Evolutionary conservation across 2,888 invertebrate genomes (phyloP).

Genomic region (Deilephila porcellus): DNA sequence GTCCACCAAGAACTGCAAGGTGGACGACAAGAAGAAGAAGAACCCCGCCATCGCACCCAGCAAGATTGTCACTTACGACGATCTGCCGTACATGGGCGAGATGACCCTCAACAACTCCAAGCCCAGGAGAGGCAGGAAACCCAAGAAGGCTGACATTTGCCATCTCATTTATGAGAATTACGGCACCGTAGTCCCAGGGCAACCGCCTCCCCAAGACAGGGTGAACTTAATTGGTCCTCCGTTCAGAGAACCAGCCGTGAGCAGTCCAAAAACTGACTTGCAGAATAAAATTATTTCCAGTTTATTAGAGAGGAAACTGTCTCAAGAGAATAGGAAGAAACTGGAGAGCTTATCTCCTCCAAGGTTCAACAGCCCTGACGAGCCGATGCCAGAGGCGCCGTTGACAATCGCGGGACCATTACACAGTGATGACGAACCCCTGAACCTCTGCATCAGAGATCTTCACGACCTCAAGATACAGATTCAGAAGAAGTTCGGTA

Average conservation of each 20-base stretch:
- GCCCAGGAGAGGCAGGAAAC: slow-evolving; percentile 93
- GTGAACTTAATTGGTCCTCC: slow-evolving; percentile 56
- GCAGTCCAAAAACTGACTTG: slow-evolving; percentile 85
- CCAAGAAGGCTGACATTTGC: slow-evolving; percentile 96
- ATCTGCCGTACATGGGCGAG: slow-evolving; percentile 96
- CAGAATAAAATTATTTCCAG: slow-evolving; percentile 89
- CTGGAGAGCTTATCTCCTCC: slow-evolving; percentile 67
- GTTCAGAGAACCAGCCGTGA: slow-evolving; percentile 56
- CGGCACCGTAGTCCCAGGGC: slow-evolving; percentile 93
- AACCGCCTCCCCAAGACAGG: slow-evolving; percentile 85
- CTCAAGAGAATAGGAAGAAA: slow-evolving; percentile 86
- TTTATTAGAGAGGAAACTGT: slow-evolving; percentile 88
- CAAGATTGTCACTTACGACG: slow-evolving; percentile 89
- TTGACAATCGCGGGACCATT: slow-evolving; percentile 64
- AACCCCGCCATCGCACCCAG: slow-evolving; percentile 72
- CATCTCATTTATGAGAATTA: slow-evolving; percentile 96
- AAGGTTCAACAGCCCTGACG: slow-evolving; percentile 66
- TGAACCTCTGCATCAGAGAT: slow-evolving; percentile 93
- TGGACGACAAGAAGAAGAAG: slow-evolving; percentile 71
- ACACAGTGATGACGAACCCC: slow-evolving; percentile 87
- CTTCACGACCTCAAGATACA: slow-evolving; percentile 88
- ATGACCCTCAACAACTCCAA: slow-evolving; percentile 95
- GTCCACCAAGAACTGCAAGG: slow-evolving; percentile 57
- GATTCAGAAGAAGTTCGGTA: slow-evolving; percentile 86
- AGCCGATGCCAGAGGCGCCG: slow-evolving; percentile 70